Conservation (phyloP, 2,113 vertebrate species). For the Nanorana parkeri region DNA sequence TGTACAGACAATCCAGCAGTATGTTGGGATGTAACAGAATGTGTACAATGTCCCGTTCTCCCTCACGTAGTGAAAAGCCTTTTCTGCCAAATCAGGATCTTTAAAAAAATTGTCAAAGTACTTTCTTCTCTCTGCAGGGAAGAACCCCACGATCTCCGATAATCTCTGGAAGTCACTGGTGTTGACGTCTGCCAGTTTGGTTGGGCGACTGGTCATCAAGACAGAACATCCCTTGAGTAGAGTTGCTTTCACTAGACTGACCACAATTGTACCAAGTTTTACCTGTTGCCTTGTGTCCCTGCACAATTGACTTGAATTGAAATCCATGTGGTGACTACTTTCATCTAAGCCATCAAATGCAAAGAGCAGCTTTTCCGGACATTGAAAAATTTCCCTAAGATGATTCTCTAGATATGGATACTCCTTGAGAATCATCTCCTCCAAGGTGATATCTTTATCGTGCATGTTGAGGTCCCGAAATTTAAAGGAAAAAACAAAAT, state of each 20-base stretch:
- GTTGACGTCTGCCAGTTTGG: slow-evolving; percentile 36
- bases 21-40: slow-evolving; percentile 69
- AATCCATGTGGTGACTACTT: slow-evolving; percentile 60
- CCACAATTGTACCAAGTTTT: slow-evolving; percentile 62
- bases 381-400: slow-evolving; percentile 56
- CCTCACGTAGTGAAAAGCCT: slow-evolving; percentile 65
- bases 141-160: slow-evolving; percentile 70
- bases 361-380: slow-evolving; percentile 68
- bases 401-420: slow-evolving; percentile 46
- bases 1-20: slow-evolving; percentile 68
- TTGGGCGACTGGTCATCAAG: slow-evolving; percentile 65
- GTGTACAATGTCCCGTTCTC: slow-evolving; percentile 69
- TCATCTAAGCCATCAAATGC: slow-evolving; percentile 74
- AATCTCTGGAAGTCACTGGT: slow-evolving; percentile 29
- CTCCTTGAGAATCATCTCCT: slow-evolving; percentile 60
- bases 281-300: slow-evolving; percentile 52
- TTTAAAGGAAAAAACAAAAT: slow-evolving; percentile 67
- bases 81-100: slow-evolving; percentile 50
- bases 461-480: slow-evolving; percentile 61
- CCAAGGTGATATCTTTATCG: slow-evolving; percentile 52
- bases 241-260: slow-evolving; percentile 68
- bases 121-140: slow-evolving; percentile 65
- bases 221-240: slow-evolving; percentile 70
- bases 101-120: slow-evolving; percentile 68
- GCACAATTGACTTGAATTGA: slow-evolving; percentile 52